Evolutionary conservation across 2,888 invertebrate genomes (phyloP).

Genomic region (Sinhomidia bicolor): DNA sequence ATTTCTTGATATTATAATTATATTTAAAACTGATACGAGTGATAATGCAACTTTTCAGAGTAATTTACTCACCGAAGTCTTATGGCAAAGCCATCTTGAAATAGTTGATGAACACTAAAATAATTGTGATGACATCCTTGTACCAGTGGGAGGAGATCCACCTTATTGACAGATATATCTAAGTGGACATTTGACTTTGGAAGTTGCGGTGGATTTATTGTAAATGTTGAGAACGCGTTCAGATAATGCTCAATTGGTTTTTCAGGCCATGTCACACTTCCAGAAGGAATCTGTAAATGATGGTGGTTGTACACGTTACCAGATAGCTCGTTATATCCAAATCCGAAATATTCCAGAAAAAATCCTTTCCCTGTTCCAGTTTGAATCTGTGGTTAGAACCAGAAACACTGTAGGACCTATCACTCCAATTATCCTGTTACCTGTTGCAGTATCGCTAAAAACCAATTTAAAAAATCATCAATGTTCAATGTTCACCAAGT

Average conservation of each 20-base stretch:
- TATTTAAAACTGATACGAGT: no score
- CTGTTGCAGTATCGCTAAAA: slow-evolving; percentile 42
- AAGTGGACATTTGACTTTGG: not conserved
- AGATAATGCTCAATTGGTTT: slow-evolving; percentile 24
- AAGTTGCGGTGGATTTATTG: not conserved
- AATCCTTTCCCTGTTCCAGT: slow-evolving; percentile 62
- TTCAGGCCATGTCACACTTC: slow-evolving; percentile 39
- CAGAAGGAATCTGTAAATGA: slow-evolving; percentile 20
- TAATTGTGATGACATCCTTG: slow-evolving; percentile 61
- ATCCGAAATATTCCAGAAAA: slow-evolving; percentile 65
- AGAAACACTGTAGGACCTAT: slow-evolving; percentile 60
- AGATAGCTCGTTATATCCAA: slow-evolving; percentile 64
- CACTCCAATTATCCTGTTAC: slow-evolving; percentile 46
- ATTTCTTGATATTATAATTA: not conserved
- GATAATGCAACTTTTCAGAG: no score
- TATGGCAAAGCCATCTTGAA: slow-evolving; percentile 54
- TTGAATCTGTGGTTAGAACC: slow-evolving; percentile 58
- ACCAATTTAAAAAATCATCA: not conserved
- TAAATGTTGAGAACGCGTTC: slow-evolving; percentile 50
- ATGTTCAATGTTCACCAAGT: not conserved
- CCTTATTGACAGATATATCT: slow-evolving; percentile 24
- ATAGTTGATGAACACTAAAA: slow-evolving; percentile 71
- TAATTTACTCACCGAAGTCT: slow-evolving; percentile 59
- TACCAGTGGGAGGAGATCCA: slow-evolving; percentile 45
- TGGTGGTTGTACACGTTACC: slow-evolving; percentile 45